Percentiles rank a stretch among this genome's conserved stretches.
phyloP scores from a whole-genome alignment of 2,888 invertebrate genomes.

The Synanthedon vespiformis region DNA sequence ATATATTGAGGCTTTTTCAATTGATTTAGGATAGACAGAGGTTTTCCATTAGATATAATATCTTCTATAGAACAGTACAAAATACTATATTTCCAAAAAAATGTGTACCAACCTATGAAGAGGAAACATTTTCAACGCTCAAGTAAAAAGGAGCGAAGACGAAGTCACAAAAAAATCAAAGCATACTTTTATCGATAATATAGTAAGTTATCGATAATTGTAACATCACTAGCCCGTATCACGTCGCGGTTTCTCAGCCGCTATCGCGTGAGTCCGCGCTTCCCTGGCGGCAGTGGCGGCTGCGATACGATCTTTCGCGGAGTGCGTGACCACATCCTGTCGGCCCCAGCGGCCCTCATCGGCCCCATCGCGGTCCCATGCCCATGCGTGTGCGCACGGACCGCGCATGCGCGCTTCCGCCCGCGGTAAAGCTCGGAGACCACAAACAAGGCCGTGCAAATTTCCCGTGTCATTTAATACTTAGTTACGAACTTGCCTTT shows the following conservation, averaged over 20 bases:
- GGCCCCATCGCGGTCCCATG: conserved; percentile 10
- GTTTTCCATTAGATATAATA: no score
- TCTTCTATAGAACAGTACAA: no score
- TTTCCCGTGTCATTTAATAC: neutral
- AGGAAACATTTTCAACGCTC: no score
- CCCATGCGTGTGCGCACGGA: conserved; percentile 13
- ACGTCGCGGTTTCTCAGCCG: conserved; percentile 26
- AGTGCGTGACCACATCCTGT: conserved; percentile 57
- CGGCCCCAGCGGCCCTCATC: conserved; percentile 13
- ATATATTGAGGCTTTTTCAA: no score
- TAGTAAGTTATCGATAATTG: neutral
- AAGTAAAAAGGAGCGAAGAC: no score
- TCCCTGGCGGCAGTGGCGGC: conserved; percentile 18
- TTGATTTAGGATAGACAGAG: no score
- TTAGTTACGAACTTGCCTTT: no score
- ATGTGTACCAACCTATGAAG: no score
- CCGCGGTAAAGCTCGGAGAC: conserved; percentile 17
- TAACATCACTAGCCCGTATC: conserved; percentile 8
- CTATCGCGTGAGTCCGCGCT: conserved; percentile 17
- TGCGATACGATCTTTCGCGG: conserved; percentile 46
- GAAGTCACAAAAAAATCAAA: no score
- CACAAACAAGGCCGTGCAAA: conserved; percentile 17
- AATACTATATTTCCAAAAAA: no score
- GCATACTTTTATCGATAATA: neutral
- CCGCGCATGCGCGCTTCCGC: conserved; percentile 30